phyloP scores from a whole-genome alignment of 2,113 vertebrate genomes.

The Brachypodius melanocephalos region DNA sequence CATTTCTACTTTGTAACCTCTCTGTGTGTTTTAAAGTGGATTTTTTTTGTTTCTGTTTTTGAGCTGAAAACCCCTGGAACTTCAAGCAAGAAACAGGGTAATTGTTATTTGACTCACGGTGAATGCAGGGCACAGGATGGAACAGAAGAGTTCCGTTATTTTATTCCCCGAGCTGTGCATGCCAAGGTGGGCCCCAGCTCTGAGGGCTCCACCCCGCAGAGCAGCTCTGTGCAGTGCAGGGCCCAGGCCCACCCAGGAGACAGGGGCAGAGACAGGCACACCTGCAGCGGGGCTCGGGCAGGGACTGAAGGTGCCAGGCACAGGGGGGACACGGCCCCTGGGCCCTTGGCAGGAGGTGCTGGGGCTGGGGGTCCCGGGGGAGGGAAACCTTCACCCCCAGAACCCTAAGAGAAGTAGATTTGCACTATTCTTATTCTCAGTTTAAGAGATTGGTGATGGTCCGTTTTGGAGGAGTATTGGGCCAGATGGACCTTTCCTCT shows the following conservation, averaged over 20 bases:
- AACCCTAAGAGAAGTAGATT: not conserved
- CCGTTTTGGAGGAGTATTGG: not conserved
- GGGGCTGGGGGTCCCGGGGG: rapidly evolving
- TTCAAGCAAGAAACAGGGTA: not conserved
- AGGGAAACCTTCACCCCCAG: rapidly evolving
- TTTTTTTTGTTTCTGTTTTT: not conserved
- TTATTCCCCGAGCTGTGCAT: not conserved
- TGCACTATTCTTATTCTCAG: not conserved
- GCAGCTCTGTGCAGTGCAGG: not conserved
- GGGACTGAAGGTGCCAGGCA: not conserved
- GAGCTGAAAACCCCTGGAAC: not conserved
- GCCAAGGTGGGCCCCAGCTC: rapidly evolving
- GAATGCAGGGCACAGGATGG: not conserved
- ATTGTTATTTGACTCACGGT: not conserved
- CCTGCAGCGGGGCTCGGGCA: not conserved
- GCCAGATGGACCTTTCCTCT: not conserved
- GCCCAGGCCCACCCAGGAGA: not conserved
- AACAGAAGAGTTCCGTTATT: not conserved
- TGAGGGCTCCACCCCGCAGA: rapidly evolving
- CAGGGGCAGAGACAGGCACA: not conserved
- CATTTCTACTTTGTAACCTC: not conserved
- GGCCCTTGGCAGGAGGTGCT: not conserved
- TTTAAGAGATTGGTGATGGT: not conserved
- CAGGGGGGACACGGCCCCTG: rapidly evolving
- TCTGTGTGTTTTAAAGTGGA: not conserved